Percentiles rank a stretch among this genome's conserved stretches.
These are phyloP conservation scores for Cebidichthys violaceus DNA, from an alignment of 2,113 vertebrate genomes.

Conservation along the genomic window DNA sequence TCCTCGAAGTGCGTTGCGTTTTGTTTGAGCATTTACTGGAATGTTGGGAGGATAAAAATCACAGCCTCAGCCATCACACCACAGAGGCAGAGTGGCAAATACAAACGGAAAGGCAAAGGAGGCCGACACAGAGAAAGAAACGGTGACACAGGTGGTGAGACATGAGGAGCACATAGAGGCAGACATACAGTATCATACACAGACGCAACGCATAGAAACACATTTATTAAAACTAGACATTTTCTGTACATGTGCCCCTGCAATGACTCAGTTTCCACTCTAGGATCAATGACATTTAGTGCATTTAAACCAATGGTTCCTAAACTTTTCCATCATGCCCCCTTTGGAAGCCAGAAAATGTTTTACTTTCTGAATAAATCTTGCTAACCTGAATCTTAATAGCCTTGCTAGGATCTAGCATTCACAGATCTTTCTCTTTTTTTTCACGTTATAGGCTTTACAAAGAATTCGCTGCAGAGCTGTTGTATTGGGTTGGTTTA, in stretches of 20 bases:
- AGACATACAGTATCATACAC: not conserved
- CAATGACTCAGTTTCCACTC: not conserved
- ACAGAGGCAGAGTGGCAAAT: conserved; percentile 49
- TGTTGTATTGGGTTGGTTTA: not conserved
- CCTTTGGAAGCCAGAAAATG: not conserved
- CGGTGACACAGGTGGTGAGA: not conserved
- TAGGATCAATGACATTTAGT: not conserved
- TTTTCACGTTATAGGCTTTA: not conserved
- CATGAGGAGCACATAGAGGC: not conserved
- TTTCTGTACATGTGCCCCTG: not conserved
- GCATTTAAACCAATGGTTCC: not conserved
- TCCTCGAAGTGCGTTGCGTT: conserved; percentile 65
- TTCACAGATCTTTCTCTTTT: not conserved
- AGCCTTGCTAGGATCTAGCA: not conserved
- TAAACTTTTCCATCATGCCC: not conserved
- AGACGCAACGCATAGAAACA: conserved; percentile 9
- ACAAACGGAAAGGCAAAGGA: conserved; percentile 38
- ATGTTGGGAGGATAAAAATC: conserved; percentile 81
- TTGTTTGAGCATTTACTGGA: conserved; percentile 80
- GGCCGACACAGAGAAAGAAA: conserved; percentile 51
- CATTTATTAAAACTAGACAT: not conserved
- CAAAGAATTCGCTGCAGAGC: conserved; percentile 2
- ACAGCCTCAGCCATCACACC: conserved; percentile 60
- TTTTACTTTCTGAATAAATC: not conserved
- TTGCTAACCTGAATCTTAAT: not conserved